These are phyloP conservation scores for Eidolon helvum DNA, from an alignment of 2,113 vertebrate species.

Conservation along the genomic window DNA sequence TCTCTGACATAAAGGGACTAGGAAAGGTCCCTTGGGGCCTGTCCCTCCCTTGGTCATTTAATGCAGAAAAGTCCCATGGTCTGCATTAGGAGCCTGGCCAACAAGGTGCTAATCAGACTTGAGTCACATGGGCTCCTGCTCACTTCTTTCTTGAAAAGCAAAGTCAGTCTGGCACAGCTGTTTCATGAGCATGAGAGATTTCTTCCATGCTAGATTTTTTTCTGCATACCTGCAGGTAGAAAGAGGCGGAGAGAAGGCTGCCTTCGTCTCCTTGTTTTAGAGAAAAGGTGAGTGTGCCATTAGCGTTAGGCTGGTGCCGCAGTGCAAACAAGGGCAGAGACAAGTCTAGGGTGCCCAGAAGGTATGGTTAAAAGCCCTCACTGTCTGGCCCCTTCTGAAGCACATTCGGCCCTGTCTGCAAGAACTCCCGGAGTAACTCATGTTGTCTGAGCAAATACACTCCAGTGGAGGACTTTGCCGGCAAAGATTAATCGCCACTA, in stretches of 20 bases:
- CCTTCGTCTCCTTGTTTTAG: background rate
- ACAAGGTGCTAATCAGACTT: background rate
- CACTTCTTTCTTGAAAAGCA: background rate
- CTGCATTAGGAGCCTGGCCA: background rate
- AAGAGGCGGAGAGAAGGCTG: background rate
- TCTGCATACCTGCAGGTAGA: background rate
- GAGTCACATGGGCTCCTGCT: background rate
- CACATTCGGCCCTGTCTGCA: background rate
- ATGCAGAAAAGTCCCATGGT: too few species aligned
- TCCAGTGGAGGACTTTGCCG: background rate
- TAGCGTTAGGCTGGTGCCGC: background rate
- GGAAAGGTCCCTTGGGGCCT: background rate
- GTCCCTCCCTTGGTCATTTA: background rate
- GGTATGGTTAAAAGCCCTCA: background rate
- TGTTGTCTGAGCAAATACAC: constrained; percentile 68
- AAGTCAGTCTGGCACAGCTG: background rate
- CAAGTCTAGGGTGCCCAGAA: background rate
- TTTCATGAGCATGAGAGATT: background rate
- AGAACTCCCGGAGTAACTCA: background rate
- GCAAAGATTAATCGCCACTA: constrained; percentile 19
- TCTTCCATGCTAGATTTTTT: background rate
- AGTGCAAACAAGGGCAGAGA: background rate
- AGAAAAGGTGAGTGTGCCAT: background rate
- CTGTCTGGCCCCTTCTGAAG: background rate
- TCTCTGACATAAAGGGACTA: background rate